Conservation (phyloP, 2,888 invertebrate genomes). For the Danaus chrysippus region DNA sequence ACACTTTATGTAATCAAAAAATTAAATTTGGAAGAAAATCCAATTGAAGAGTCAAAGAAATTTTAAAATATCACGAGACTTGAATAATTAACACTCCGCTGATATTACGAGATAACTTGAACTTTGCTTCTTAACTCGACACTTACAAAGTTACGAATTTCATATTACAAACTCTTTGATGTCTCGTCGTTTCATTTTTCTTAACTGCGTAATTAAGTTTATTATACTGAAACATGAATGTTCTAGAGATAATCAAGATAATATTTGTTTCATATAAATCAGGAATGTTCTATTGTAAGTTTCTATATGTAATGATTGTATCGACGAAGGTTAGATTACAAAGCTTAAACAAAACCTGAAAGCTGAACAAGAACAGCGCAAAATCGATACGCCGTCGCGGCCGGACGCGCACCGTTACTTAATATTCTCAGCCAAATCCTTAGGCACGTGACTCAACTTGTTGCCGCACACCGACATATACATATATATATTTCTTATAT, state of each 20-base stretch:
- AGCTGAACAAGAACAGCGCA: slow-evolving; percentile 53
- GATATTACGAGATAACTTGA: background rate
- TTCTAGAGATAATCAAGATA: no score
- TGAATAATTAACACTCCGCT: slow-evolving; percentile 2
- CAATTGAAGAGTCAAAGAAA: background rate
- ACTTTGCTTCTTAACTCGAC: background rate
- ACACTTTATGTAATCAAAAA: no score
- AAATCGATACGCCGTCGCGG: slow-evolving; percentile 70
- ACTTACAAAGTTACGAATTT: background rate
- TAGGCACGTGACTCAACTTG: slow-evolving; percentile 76
- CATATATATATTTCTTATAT: background rate
- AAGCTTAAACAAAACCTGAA: slow-evolving; percentile 52
- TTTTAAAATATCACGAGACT: background rate
- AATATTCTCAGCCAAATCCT: slow-evolving; percentile 65
- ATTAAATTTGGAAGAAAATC: no score
- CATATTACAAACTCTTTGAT: background rate
- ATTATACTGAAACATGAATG: no score
- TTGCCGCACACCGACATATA: slow-evolving; percentile 52
- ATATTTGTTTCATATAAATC: background rate
- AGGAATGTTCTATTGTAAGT: background rate
- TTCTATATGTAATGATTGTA: background rate
- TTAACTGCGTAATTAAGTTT: background rate
- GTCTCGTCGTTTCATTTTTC: background rate
- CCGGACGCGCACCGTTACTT: slow-evolving; percentile 69
- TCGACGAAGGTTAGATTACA: slow-evolving; percentile 42